A percentile compares a stretch with the other conserved stretches of the same genome.
These are phyloP conservation scores for Tympanuchus pallidicinctus DNA, from an alignment of 2,113 vertebrate species.

Conservation along the genomic window DNA sequence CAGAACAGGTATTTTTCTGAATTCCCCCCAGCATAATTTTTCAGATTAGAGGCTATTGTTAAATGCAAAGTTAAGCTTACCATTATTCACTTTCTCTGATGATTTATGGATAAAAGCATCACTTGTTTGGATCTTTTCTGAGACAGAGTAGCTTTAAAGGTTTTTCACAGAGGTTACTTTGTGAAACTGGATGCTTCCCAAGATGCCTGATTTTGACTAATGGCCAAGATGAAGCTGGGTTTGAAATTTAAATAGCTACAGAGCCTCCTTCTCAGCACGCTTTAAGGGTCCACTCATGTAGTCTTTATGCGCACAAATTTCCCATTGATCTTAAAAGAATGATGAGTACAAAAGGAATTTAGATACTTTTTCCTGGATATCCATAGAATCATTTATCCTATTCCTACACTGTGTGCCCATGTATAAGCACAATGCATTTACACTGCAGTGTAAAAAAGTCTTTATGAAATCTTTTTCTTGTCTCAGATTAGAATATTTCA, in stretches of 20 bases:
- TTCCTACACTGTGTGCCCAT: not conserved
- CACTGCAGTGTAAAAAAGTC: not conserved
- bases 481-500: not conserved
- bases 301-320: not conserved
- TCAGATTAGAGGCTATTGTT: not conserved
- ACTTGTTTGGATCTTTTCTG: conserved; percentile 4
- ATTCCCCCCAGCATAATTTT: not conserved
- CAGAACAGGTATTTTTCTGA: not conserved
- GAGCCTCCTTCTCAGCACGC: not conserved
- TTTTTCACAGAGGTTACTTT: conserved; percentile 2
- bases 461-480: not conserved
- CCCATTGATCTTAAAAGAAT: not conserved
- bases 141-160: not conserved
- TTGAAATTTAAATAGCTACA: not conserved
- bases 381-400: not conserved
- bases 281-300: not conserved
- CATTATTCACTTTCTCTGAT: not conserved
- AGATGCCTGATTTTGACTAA: conserved; percentile 19
- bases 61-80: not conserved
- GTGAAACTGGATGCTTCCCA: conserved; percentile 15
- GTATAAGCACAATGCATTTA: not conserved
- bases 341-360: not conserved
- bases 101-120: conserved; percentile 27
- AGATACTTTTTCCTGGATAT: not conserved
- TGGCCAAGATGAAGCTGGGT: not conserved